A percentile compares a stretch with the other conserved stretches of the same genome.
Conservation (phyloP, 2,797 vertebrate species). For the Vireo griseus region DNA sequence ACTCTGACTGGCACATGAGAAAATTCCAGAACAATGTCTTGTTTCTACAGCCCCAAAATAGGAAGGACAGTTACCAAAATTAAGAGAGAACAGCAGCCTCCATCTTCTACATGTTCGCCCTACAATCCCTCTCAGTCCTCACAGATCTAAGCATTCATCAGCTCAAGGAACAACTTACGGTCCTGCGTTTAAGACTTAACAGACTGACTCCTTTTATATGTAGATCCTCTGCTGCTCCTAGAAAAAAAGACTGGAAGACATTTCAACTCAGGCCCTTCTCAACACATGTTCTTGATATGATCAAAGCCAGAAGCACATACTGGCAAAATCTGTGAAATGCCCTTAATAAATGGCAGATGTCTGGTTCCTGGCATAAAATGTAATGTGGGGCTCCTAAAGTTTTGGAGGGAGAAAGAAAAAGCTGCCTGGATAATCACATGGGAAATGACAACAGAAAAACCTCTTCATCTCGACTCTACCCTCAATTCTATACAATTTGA, state of each 20-base stretch:
- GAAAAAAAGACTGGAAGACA: not conserved
- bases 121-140: not conserved
- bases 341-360: not conserved
- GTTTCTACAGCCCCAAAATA: not conserved
- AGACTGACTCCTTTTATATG: not conserved
- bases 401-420: not conserved
- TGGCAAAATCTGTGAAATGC: not conserved
- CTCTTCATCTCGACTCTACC: rapidly evolving
- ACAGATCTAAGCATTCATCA: not conserved
- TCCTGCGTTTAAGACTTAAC: not conserved
- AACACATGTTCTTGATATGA: not conserved
- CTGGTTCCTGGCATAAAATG: not conserved
- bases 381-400: not conserved
- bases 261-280: not conserved
- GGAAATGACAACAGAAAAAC: not conserved
- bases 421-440: not conserved
- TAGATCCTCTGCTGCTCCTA: not conserved
- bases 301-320: not conserved
- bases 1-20: rapidly evolving
- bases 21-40: not conserved
- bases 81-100: not conserved
- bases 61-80: not conserved
- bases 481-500: not conserved
- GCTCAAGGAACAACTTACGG: not conserved
- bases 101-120: not conserved